Percentiles rank a stretch among this genome's conserved stretches.
These are phyloP conservation scores for Eurystomus glaucurus DNA, from an alignment of 2,797 vertebrate species.

Conservation along the genomic window DNA sequence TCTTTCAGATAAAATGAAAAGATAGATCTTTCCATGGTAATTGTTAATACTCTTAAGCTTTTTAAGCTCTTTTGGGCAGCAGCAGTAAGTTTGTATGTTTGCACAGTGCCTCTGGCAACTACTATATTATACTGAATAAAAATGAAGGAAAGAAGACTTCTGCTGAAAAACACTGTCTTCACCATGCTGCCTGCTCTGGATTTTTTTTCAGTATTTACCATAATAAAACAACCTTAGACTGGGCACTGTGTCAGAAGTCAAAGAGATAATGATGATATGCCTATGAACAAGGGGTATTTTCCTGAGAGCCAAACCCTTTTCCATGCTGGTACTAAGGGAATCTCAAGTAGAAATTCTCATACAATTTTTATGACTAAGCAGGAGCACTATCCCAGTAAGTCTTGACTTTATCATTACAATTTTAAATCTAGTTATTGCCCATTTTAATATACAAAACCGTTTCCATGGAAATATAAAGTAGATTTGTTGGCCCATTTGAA, in stretches of 20 bases:
- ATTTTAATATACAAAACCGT: conserved; percentile 60
- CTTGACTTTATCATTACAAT: conserved; percentile 38
- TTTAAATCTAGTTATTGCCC: conserved; percentile 58
- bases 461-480: conserved; percentile 49
- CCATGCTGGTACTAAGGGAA: conserved; percentile 8
- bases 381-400: neutral
- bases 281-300: neutral
- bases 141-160: neutral
- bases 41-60: neutral
- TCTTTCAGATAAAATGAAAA: neutral
- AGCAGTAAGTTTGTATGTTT: neutral
- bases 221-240: conserved; percentile 6
- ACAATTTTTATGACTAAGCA: conserved; percentile 34
- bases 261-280: conserved; percentile 29
- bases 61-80: conserved; percentile 9
- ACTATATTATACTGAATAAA: conserved; percentile 28
- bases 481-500: conserved; percentile 48
- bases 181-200: neutral
- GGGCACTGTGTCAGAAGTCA: conserved; percentile 21
- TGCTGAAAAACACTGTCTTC: neutral
- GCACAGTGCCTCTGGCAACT: conserved; percentile 37
- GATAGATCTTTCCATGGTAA: neutral
- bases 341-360: conserved; percentile 16
- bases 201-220: conserved; percentile 31
- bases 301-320: conserved; percentile 13